Evolutionary conservation across 2,113 vertebrate species (phyloP).

Genomic region (Herpailurus yagouaroundi): DNA sequence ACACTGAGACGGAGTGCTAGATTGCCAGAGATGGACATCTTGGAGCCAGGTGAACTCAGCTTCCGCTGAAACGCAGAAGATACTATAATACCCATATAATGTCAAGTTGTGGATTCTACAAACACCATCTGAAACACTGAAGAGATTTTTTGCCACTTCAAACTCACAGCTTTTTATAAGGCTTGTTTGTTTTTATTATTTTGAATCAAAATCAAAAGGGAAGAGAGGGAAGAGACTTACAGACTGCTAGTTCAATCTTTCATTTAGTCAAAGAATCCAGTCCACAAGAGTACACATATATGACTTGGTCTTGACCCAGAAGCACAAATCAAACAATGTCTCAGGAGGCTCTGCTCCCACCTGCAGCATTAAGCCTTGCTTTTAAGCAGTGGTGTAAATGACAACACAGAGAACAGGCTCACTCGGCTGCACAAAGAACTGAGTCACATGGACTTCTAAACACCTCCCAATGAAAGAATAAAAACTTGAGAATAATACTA

Average conservation of each 20-base stretch:
- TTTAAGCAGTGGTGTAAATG: neutral
- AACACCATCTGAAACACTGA: neutral
- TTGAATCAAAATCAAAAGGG: constrained; percentile 14
- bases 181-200: neutral
- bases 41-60: neutral
- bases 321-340: neutral
- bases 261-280: neutral
- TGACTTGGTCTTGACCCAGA: neutral
- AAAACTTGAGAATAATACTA: neutral
- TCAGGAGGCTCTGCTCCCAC: neutral
- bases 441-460: neutral
- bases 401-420: neutral
- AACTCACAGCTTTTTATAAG: neutral
- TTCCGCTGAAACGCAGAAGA: neutral
- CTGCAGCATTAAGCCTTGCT: neutral
- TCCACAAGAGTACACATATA: neutral
- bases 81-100: neutral
- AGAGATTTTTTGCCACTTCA: neutral
- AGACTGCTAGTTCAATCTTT: constrained; percentile 14
- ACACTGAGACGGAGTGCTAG: fast-evolving
- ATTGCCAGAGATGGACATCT: neutral
- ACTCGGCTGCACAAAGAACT: neutral
- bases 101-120: neutral
- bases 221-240: neutral
- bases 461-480: neutral